Evolutionary conservation across 1,140 invertebrate species (phyloP).

Genomic region (Nebria ingens): DNA sequence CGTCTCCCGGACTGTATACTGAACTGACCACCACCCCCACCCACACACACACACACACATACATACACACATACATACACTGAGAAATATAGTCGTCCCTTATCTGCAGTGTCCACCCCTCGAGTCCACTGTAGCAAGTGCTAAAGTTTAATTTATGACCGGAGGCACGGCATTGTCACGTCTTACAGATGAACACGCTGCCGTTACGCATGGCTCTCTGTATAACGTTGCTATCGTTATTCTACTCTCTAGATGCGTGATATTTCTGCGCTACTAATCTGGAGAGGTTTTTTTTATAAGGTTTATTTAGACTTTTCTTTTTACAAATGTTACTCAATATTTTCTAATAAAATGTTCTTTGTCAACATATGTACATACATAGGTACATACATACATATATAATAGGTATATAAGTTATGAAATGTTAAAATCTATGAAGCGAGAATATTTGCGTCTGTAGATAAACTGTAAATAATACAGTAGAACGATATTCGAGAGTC

Average conservation of each 20-base stretch:
- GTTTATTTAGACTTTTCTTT: background rate
- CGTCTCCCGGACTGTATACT: background rate
- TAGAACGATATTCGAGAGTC: too few species aligned
- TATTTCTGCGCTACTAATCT: too few species aligned
- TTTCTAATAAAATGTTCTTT: background rate
- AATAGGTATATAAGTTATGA: too few species aligned
- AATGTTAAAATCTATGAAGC: too few species aligned
- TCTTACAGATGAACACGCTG: slow-evolving; percentile 27
- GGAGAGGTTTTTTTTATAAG: background rate
- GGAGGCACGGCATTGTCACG: slow-evolving; percentile 29
- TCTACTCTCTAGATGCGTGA: too few species aligned
- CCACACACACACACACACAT: background rate
- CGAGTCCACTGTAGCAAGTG: slow-evolving; percentile 27
- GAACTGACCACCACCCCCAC: background rate
- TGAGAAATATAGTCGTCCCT: slow-evolving; percentile 26
- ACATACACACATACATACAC: background rate
- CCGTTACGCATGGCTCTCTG: too few species aligned
- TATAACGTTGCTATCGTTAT: too few species aligned
- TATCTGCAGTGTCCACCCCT: slow-evolving; percentile 31
- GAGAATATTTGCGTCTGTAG: too few species aligned
- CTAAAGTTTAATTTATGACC: slow-evolving; percentile 33
- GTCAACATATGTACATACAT: background rate
- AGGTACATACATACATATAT: background rate
- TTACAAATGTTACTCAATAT: background rate
- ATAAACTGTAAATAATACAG: too few species aligned